A percentile compares a stretch with the other conserved stretches of the same genome.
Evolutionary conservation across 2,113 vertebrate genomes (phyloP).

Genomic region (Upupa epops): DNA sequence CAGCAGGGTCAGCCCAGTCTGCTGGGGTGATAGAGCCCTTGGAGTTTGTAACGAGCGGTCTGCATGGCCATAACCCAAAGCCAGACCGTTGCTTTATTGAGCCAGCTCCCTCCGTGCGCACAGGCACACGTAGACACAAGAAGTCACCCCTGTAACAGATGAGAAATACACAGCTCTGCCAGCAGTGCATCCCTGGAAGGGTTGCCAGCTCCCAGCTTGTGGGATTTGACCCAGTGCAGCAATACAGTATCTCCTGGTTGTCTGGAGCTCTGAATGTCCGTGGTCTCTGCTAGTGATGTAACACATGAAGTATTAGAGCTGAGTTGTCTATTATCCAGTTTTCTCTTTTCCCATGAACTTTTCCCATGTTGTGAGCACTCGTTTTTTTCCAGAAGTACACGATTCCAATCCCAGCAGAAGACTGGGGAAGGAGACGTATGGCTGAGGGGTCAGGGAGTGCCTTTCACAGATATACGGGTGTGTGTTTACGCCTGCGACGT

Average conservation of each 20-base stretch:
- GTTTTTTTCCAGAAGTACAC: background rate
- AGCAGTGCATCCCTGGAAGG: background rate
- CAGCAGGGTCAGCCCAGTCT: too few relatives aligned
- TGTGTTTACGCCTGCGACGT: background rate
- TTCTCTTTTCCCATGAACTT: conserved; percentile 61
- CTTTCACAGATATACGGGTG: background rate
- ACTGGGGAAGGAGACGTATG: background rate
- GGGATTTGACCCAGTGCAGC: background rate
- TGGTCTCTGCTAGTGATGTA: conserved; percentile 35
- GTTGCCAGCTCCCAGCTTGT: background rate
- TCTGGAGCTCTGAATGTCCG: background rate
- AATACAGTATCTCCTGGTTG: conserved; percentile 35
- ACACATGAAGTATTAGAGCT: conserved; percentile 44
- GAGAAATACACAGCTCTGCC: background rate
- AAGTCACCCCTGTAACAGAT: background rate
- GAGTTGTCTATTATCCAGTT: conserved; percentile 56
- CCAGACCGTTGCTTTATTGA: background rate
- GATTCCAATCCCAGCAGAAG: conserved; percentile 5
- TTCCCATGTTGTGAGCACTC: conserved; percentile 52
- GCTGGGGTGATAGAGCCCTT: too few relatives aligned
- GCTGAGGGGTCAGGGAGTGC: conserved; percentile 1
- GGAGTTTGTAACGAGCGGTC: background rate
- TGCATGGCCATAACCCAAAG: background rate
- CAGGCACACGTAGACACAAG: background rate
- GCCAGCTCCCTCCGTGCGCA: background rate